These are phyloP conservation scores for Apoderus coryli DNA, from an alignment of 2,888 invertebrate species.

Conservation along the genomic window DNA sequence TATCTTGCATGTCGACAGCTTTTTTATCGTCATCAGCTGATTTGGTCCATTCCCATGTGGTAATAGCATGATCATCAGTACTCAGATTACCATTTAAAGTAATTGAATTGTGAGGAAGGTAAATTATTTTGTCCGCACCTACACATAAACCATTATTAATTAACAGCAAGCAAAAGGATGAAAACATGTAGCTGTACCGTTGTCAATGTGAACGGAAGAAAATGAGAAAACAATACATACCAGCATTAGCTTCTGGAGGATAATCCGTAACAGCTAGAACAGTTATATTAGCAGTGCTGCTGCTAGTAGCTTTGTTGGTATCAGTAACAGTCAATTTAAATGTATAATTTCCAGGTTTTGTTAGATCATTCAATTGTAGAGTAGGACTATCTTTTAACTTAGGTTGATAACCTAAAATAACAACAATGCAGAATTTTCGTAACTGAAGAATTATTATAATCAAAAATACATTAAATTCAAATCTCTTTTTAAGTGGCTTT, in stretches of 20 bases:
- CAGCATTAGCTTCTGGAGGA: constrained; percentile 89
- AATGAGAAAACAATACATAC: no score
- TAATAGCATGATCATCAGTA: constrained; percentile 86
- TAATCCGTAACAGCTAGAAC: constrained; percentile 87
- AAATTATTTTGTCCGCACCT: constrained; percentile 79
- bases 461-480: no score
- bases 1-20: constrained; percentile 93
- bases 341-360: constrained; percentile 77
- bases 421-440: no score
- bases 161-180: no score
- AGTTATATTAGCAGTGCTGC: constrained; percentile 74
- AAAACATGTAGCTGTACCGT: no score
- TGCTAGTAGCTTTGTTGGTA: constrained; percentile 74
- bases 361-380: constrained; percentile 68
- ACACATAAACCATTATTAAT: no score
- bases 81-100: constrained; percentile 82
- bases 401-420: constrained; percentile 55
- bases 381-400: constrained; percentile 66
- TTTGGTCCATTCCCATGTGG: constrained; percentile 93
- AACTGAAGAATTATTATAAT: no score
- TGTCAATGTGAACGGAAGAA: no score
- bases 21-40: constrained; percentile 74
- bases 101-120: constrained; percentile 75
- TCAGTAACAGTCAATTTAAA: constrained; percentile 86
- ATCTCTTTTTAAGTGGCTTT: no score